These are phyloP conservation scores for Passer domesticus DNA, from an alignment of 2,113 vertebrate species.

Conservation along the genomic window DNA sequence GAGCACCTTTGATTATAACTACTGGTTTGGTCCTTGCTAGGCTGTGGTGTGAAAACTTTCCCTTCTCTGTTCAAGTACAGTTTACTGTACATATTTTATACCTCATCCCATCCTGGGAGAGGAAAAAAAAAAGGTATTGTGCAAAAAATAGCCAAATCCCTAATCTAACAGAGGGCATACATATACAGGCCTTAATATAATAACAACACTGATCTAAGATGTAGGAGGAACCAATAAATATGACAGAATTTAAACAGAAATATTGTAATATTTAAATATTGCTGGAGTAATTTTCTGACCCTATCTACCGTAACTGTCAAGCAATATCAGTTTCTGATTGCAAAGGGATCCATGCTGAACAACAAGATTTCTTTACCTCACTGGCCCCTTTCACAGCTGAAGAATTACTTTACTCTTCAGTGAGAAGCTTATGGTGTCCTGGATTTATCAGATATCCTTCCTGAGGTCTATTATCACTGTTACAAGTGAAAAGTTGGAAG, in stretches of 20 bases:
- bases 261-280: neutral
- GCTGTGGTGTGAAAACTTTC: neutral
- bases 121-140: neutral
- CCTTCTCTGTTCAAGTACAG: neutral
- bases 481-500: neutral
- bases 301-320: neutral
- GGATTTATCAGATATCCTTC: neutral
- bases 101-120: neutral
- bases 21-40: neutral
- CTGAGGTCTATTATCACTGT: neutral
- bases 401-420: neutral
- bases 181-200: neutral
- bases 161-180: neutral
- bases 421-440: neutral
- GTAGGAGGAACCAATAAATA: neutral
- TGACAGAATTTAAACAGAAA: neutral
- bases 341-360: neutral
- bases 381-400: neutral
- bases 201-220: neutral
- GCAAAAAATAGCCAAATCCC: neutral
- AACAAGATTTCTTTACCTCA: neutral
- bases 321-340: neutral
- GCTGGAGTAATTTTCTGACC: neutral
- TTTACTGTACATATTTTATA: neutral
- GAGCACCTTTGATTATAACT: neutral